Evolutionary conservation across 1,140 invertebrate genomes (phyloP), one percentile per base, ranked within the genome.

Genomic region (Maconellicoccus hirsutus): DNA sequence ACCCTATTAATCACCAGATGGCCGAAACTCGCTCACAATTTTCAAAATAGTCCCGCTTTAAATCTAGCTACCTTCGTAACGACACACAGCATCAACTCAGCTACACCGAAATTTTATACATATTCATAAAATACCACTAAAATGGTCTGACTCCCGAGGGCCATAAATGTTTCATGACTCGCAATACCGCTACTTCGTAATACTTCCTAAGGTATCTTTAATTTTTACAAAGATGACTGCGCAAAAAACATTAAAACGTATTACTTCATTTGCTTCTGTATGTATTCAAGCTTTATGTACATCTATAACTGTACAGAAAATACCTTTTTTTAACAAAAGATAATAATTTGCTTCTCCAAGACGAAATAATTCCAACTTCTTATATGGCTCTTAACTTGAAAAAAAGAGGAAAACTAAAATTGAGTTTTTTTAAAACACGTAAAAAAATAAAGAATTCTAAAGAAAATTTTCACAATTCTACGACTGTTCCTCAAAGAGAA

Each of bases 51-150:
- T 33, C 4, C 29, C 29, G 29, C 12, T 33, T 33, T 3, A 33
- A 33, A 33, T 33, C 29, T 12, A 33, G 29, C 29, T 33, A 33
- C 29, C 4, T 3, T 33, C 29, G 3, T 33, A 33, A 33, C 29
- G 29, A 33, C 29, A 33, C 12, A 12, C 29, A 33, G 12, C 29
- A 33, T 33, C 29, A 6, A 33, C 4, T 16, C 2, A 52, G 42
- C n/a, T 52, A 2, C n/a, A n/a, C 42, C 42, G 42, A 52, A 52
- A 52, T 52, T 52, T 52, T 19, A 52, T 52, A 19, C 42, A 52
- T 52, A 52, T 52, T 52, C 42, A 52, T 52, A 52, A 52, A 52
- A 52, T 52, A 52, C 42, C 42, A 19, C 42, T 52, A 52, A 52
- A 52, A 52, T 19, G 42, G n/a, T 52, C 42, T 16, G n/a, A 52